Evolutionary conservation across 1,140 invertebrate genomes (phyloP).

Genomic region (Apis laboriosa): DNA sequence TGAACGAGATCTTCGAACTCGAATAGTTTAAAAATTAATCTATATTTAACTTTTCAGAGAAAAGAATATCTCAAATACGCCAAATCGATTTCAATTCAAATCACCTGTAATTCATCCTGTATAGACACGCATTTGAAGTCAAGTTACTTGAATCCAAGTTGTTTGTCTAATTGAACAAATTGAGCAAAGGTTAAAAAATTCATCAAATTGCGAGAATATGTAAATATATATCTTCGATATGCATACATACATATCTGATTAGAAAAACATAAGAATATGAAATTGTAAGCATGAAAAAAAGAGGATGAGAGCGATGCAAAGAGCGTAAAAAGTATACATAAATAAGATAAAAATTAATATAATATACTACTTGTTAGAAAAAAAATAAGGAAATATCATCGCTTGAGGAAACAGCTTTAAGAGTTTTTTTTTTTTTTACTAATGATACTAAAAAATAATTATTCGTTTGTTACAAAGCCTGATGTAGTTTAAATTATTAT

Average conservation of each 20-base stretch:
- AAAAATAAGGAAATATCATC: slow-evolving; percentile 20
- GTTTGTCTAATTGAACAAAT: too few relatives aligned
- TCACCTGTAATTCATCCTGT: too few relatives aligned
- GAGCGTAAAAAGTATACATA: neutral
- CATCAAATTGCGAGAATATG: neutral
- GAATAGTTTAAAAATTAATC: too few relatives aligned
- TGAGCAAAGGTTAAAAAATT: neutral
- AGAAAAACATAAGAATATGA: neutral
- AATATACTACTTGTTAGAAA: neutral
- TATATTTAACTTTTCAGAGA: too few relatives aligned
- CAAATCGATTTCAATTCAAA: too few relatives aligned
- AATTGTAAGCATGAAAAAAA: neutral
- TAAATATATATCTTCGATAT: slow-evolving; percentile 23
- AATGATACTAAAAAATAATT: neutral
- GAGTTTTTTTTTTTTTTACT: neutral
- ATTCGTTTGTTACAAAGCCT: neutral
- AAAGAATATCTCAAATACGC: too few relatives aligned
- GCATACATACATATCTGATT: slow-evolving; percentile 40
- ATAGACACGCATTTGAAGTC: too few relatives aligned
- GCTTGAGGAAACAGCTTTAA: slow-evolving; percentile 24
- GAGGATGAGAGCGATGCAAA: neutral
- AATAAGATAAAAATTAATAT: neutral
- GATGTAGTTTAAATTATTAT: neutral
- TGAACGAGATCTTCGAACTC: too few relatives aligned
- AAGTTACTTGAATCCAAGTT: too few relatives aligned